Conservation (phyloP, 2,113 vertebrate genomes). For the Brevimyrus niger region DNA sequence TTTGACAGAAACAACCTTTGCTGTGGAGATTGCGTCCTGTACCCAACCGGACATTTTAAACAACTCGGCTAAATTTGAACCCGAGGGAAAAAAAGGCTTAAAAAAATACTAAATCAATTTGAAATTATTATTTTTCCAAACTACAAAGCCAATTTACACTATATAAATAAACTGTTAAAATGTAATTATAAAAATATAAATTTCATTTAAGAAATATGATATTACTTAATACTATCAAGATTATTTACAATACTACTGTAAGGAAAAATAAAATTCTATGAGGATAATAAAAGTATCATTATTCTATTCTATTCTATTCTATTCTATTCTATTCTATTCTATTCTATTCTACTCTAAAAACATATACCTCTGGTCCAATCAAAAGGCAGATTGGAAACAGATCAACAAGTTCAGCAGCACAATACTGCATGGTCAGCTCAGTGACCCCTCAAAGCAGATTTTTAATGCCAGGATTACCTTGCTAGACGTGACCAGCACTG, state of each 20-base stretch:
- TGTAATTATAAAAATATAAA: background rate
- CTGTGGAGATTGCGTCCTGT: slow-evolving; percentile 31
- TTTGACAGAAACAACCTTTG: slow-evolving; percentile 59
- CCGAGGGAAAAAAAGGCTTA: background rate
- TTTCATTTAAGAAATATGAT: background rate
- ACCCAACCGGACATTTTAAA: slow-evolving; percentile 23
- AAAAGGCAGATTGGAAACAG: slow-evolving; percentile 95
- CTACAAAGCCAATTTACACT: background rate
- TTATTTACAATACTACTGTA: background rate
- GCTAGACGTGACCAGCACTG: slow-evolving; percentile 82
- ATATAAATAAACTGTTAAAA: background rate
- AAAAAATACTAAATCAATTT: background rate
- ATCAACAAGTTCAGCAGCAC: slow-evolving; percentile 86
- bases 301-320: slow-evolving; percentile 34
- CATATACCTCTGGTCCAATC: slow-evolving; percentile 84
- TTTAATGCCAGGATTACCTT: slow-evolving; percentile 99
- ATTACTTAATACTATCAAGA: background rate
- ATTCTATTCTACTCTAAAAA: slow-evolving; percentile 55
- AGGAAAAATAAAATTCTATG: background rate
- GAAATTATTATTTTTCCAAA: background rate
- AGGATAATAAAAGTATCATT: background rate
- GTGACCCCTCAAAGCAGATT: slow-evolving; percentile 81
- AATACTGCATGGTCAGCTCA: slow-evolving; percentile 92
- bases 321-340: slow-evolving; percentile 18
- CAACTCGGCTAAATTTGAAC: slow-evolving; percentile 20